Conservation (phyloP, 2,797 vertebrate genomes). For the Rhyacichthys aspro region DNA sequence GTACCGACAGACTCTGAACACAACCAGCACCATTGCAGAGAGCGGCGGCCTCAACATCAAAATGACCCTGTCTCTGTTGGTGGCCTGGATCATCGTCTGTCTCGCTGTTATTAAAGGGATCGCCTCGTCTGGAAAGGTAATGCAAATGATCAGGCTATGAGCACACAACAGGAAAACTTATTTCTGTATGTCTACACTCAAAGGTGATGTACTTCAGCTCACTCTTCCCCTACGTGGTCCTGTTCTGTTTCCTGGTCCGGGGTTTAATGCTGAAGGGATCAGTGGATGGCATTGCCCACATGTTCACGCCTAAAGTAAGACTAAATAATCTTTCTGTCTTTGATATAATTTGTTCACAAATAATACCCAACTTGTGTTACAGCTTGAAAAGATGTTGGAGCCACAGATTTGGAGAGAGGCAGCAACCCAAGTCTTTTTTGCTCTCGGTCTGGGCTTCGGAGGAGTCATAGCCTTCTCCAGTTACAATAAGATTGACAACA, state of each 20-base stretch:
- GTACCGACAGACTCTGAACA: conserved; percentile 95
- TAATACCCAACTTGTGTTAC: background rate
- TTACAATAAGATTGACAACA: conserved; percentile 97
- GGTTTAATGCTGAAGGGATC: conserved; percentile 91
- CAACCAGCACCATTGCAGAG: conserved; percentile 92
- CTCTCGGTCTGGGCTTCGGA: conserved; percentile 92
- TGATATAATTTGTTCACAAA: background rate
- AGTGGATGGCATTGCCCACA: conserved; percentile 92
- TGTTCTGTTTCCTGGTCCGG: conserved; percentile 92
- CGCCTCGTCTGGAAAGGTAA: conserved; percentile 86
- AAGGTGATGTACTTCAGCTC: conserved; percentile 99
- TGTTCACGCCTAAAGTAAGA: conserved; percentile 95
- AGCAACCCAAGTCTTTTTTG: conserved; percentile 96
- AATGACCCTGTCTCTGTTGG: conserved; percentile 93
- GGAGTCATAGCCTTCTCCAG: conserved; percentile 98
- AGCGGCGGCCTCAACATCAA: conserved; percentile 95
- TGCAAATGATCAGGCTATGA: too few species aligned
- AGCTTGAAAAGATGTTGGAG: conserved; percentile 98
- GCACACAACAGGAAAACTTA: background rate
- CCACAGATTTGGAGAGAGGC: conserved; percentile 95
- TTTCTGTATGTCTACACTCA: conserved; percentile 3
- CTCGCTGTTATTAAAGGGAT: conserved; percentile 96
- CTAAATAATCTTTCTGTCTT: background rate
- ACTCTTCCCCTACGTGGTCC: conserved; percentile 93
- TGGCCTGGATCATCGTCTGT: conserved; percentile 93